Percentiles rank a stretch among this genome's conserved stretches.
Conservation (phyloP, 2,797 vertebrate genomes). For the Notoglanidium macrostoma region DNA sequence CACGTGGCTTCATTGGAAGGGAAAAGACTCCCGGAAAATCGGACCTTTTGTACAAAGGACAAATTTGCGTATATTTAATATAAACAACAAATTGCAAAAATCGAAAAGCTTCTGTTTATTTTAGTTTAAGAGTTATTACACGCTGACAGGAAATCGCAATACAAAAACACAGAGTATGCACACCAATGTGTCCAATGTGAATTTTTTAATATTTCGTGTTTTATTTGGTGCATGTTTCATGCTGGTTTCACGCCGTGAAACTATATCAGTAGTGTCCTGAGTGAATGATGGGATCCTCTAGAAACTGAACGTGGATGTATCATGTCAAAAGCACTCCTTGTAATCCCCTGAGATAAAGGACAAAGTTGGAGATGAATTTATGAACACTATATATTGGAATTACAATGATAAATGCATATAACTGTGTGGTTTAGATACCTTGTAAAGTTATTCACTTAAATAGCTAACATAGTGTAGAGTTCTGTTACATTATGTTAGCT, state of each 20-base stretch:
- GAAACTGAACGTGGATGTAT: no score
- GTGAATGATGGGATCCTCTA: no score
- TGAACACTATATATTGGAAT: not conserved
- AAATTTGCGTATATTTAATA: not conserved
- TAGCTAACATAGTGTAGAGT: not conserved
- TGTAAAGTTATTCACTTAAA: not conserved
- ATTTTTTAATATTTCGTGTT: no score
- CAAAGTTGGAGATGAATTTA: not conserved
- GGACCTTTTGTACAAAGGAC: not conserved
- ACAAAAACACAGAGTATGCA: no score
- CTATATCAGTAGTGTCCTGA: no score
- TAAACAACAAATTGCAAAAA: no score
- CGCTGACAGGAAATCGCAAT: no score
- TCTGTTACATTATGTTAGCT: not conserved
- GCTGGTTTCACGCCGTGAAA: no score
- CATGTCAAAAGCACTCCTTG: not conserved
- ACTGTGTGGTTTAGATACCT: not conserved
- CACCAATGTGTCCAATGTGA: no score
- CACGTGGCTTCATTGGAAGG: not conserved
- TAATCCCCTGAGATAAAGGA: not conserved
- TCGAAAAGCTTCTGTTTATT: not conserved
- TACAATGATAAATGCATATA: not conserved
- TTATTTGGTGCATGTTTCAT: no score
- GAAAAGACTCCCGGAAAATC: not conserved
- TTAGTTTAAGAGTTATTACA: not conserved